Percentiles rank a stretch among this genome's conserved stretches.
Conservation (phyloP, 2,888 invertebrate genomes). For the Scotopteryx bipunctaria region DNA sequence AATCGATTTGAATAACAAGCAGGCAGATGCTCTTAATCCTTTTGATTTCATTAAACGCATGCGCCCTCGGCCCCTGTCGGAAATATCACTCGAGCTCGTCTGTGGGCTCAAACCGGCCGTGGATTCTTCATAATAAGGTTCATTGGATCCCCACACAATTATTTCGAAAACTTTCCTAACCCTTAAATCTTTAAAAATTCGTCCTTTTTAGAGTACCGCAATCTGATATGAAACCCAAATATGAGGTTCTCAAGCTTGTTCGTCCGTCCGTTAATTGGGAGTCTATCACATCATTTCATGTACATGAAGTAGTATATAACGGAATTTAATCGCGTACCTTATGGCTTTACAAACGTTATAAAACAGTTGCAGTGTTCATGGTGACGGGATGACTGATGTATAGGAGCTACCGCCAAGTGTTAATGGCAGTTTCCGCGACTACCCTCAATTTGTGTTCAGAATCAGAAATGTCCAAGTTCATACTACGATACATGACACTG, state of each 20-base stretch:
- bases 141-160: conserved; percentile 45
- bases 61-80: conserved; percentile 79
- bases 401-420: too few relatives aligned
- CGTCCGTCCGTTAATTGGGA: too few relatives aligned
- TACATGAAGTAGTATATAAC: too few relatives aligned
- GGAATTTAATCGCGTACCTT: too few relatives aligned
- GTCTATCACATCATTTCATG: too few relatives aligned
- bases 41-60: conserved; percentile 83
- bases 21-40: conserved; percentile 83
- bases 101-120: conserved; percentile 60
- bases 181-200: conserved; percentile 41
- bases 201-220: conserved; percentile 28
- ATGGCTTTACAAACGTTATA: too few relatives aligned
- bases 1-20: conserved; percentile 83
- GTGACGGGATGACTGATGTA: too few relatives aligned
- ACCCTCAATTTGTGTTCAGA: too few relatives aligned
- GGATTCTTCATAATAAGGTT: conserved; percentile 68
- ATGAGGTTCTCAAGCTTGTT: too few relatives aligned
- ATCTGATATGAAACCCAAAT: background rate
- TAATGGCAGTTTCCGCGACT: too few relatives aligned
- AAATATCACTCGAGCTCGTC: conserved; percentile 77
- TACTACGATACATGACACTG: too few relatives aligned
- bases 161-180: conserved; percentile 35
- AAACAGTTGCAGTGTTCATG: background rate
- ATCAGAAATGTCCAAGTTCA: too few relatives aligned